These are phyloP conservation scores for Calliopsis andreniformis DNA, from an alignment of 1,140 invertebrate genomes.

Conservation along the genomic window DNA sequence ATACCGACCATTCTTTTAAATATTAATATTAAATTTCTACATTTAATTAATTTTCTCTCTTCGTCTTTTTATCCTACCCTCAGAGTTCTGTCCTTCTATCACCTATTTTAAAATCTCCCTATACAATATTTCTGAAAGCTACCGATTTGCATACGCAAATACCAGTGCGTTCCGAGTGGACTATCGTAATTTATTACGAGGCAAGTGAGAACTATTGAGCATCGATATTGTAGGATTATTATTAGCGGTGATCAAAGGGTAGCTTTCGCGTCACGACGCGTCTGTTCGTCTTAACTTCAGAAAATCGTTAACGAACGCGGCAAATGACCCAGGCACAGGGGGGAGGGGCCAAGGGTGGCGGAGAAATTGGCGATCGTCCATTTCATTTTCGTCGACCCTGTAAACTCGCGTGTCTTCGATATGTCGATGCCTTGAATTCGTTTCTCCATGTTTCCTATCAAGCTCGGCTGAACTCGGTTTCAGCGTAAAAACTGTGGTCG, in stretches of 20 bases:
- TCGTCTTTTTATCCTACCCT: no score
- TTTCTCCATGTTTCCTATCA: constrained; percentile 6
- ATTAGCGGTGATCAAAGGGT: constrained; percentile 47
- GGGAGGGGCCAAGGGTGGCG: not conserved
- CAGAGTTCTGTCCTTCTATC: no score
- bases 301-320: constrained; percentile 38
- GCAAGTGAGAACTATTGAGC: constrained; percentile 13
- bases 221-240: constrained; percentile 30
- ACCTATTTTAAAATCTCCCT: no score
- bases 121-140: no score
- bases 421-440: constrained; percentile 2
- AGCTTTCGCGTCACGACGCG: constrained; percentile 31
- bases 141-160: not conserved
- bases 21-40: no score
- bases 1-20: no score
- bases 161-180: not conserved
- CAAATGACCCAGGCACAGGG: constrained; percentile 26
- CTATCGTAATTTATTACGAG: not conserved
- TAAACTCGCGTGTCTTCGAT: constrained; percentile 10
- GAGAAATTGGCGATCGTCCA: constrained; percentile 41
- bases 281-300: constrained; percentile 19
- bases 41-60: no score
- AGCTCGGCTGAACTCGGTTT: no score
- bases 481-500: not conserved
- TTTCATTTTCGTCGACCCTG: constrained; percentile 32